These are phyloP conservation scores for Centropus unirufus DNA, from an alignment of 2,113 vertebrate genomes.

Conservation along the genomic window DNA sequence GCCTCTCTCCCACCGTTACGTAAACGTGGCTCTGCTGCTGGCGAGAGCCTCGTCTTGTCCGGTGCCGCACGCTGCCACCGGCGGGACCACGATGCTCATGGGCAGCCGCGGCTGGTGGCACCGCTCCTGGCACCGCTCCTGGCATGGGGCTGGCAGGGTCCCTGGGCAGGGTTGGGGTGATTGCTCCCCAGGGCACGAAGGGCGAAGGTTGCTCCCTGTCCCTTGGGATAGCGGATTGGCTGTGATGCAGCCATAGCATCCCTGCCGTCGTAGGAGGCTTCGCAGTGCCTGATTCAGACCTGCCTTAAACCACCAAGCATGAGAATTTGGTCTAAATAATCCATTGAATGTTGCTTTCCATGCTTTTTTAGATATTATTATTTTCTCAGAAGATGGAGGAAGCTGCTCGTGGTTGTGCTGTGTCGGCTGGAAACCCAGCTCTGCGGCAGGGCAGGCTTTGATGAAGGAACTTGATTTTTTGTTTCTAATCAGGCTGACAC, in stretches of 20 bases:
- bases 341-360: fast-evolving
- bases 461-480: background rate
- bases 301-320: fast-evolving
- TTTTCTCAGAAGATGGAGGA: background rate
- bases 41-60: background rate
- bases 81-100: fast-evolving
- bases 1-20: slow-evolving; percentile 17
- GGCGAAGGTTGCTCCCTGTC: background rate
- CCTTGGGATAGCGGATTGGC: background rate
- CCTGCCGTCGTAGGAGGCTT: background rate
- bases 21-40: background rate
- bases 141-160: background rate
- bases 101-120: background rate
- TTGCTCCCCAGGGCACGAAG: fast-evolving
- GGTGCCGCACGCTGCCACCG: background rate
- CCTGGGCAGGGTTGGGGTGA: background rate
- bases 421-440: background rate
- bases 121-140: fast-evolving
- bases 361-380: background rate
- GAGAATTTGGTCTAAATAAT: background rate
- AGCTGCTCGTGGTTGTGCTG: background rate
- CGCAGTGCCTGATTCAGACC: fast-evolving
- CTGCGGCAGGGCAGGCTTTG: background rate
- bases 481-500: slow-evolving; percentile 9
- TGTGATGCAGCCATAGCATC: background rate